Evolutionary conservation across 2,113 vertebrate genomes (phyloP).

Genomic region (Calyptommatus sinebrachiatus): DNA sequence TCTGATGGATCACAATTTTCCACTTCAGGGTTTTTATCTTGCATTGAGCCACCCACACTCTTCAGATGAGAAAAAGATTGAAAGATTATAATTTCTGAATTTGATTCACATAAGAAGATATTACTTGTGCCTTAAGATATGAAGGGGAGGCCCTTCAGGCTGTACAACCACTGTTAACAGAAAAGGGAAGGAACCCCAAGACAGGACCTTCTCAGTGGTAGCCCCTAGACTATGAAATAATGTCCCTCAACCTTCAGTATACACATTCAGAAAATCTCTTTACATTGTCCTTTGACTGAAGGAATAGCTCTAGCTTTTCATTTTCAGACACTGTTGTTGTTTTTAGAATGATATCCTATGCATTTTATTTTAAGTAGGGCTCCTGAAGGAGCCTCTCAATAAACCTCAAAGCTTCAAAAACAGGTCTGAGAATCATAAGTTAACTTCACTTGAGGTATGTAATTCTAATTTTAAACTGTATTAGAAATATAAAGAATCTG

Average conservation of each 20-base stretch:
- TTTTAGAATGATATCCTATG: too few species aligned
- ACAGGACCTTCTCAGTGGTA: too few species aligned
- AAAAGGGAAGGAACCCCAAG: too few species aligned
- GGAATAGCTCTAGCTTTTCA: too few species aligned
- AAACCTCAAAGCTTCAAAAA: neutral
- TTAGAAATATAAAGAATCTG: neutral
- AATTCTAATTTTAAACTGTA: neutral
- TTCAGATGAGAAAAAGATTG: constrained; percentile 29
- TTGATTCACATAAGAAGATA: neutral
- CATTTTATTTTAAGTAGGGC: too few species aligned
- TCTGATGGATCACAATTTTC: constrained; percentile 71
- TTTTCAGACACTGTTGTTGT: too few species aligned
- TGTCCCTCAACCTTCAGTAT: too few species aligned
- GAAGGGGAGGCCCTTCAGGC: neutral
- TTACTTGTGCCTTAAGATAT: neutral
- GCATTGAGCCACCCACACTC: constrained; percentile 75
- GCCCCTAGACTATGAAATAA: too few species aligned
- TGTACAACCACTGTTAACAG: too few species aligned
- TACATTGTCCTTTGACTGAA: too few species aligned
- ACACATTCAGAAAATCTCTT: too few species aligned
- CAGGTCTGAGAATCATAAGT: neutral
- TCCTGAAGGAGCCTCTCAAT: neutral
- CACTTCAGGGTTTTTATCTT: constrained; percentile 74
- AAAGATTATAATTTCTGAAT: neutral
- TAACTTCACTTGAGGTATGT: neutral